phyloP scores from a whole-genome alignment of 2,113 vertebrate genomes.

The Penelope pileata region DNA sequence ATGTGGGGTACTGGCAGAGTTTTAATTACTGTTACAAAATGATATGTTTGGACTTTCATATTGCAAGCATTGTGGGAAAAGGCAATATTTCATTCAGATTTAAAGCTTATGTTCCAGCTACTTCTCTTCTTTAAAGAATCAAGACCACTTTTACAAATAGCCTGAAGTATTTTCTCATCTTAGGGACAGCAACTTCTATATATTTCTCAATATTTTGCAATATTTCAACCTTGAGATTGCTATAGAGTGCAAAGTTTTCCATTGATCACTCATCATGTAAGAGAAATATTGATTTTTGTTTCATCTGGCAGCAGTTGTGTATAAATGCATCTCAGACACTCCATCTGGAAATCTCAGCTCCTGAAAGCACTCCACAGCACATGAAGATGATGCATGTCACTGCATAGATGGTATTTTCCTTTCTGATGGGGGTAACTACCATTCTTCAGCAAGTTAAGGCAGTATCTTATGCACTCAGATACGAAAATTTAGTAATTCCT shows the following conservation, averaged over 20 bases:
- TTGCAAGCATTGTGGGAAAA: background rate
- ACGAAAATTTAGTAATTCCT: slow-evolving; percentile 25
- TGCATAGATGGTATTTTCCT: background rate
- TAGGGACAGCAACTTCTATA: background rate
- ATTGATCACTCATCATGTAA: background rate
- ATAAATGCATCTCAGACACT: background rate
- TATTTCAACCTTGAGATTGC: background rate
- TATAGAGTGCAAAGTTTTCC: background rate
- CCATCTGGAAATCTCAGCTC: slow-evolving; percentile 6
- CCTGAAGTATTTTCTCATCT: background rate
- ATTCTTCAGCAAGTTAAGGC: slow-evolving; percentile 40
- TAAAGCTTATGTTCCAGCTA: background rate
- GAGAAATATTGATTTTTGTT: background rate
- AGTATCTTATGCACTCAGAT: slow-evolving; percentile 17
- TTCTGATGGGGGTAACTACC: background rate
- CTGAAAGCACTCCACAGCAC: background rate
- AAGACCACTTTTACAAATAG: background rate
- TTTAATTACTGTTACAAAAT: background rate
- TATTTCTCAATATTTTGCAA: background rate
- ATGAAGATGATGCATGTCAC: background rate
- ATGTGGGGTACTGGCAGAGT: background rate
- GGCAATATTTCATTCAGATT: background rate
- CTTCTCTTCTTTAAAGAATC: background rate
- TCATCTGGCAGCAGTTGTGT: background rate
- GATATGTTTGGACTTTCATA: background rate